Evolutionary conservation across 2,797 vertebrate genomes (phyloP).

Genomic region (Chiloscyllium punctatum): DNA sequence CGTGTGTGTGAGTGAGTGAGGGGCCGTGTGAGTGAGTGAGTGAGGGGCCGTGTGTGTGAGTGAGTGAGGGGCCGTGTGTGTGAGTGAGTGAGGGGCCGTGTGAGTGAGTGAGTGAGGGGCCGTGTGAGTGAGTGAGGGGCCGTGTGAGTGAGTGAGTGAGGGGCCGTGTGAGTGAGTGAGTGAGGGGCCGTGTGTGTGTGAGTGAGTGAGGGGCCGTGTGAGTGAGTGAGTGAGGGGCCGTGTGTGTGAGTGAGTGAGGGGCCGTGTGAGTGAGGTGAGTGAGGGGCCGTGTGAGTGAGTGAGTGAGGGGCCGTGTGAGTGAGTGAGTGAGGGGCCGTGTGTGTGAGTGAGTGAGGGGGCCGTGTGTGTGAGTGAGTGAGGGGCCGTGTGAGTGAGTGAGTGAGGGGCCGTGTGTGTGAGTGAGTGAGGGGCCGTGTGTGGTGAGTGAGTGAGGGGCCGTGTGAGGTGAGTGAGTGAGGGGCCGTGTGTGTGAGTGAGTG

Average conservation of each 20-base stretch:
- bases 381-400: background rate
- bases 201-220: background rate
- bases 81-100: background rate
- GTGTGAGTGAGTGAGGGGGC: too few relatives aligned
- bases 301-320: constrained; percentile 2
- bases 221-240: background rate
- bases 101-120: background rate
- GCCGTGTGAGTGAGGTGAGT: background rate
- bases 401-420: background rate
- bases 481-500: too few relatives aligned
- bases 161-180: background rate
- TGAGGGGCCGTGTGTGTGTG: background rate
- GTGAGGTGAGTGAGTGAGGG: too few relatives aligned
- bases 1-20: background rate
- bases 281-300: background rate
- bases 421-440: too few relatives aligned
- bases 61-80: background rate
- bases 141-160: background rate
- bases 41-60: background rate
- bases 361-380: background rate
- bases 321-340: background rate
- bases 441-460: too few relatives aligned
- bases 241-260: background rate
- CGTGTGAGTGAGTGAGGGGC: background rate
- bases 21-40: background rate